Conservation (phyloP, 1,140 invertebrate genomes). For the Penaeus vannamei region DNA sequence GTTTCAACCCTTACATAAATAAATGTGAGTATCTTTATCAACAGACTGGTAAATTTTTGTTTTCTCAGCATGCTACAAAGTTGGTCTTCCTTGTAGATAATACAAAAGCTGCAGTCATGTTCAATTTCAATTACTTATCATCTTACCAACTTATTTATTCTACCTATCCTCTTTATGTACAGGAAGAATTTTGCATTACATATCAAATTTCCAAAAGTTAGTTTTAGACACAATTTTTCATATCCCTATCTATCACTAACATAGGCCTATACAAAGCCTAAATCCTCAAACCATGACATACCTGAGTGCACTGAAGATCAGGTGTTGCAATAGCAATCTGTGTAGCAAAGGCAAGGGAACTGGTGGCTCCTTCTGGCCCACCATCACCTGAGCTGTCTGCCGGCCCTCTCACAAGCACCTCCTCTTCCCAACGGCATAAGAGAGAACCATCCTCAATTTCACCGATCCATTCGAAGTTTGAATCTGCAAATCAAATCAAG, state of each 20-base stretch:
- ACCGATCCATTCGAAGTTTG: conserved; percentile 67
- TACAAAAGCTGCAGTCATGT: too few species aligned
- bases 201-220: neutral
- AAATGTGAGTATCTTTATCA: too few species aligned
- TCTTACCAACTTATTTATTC: too few species aligned
- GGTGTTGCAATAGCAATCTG: conserved; percentile 64
- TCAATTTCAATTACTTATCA: too few species aligned
- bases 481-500: conserved; percentile 49
- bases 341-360: conserved; percentile 64
- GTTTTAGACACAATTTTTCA: neutral
- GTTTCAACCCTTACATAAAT: too few species aligned
- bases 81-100: too few species aligned
- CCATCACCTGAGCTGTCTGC: conserved; percentile 26
- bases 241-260: neutral
- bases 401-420: conserved; percentile 53
- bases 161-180: neutral
- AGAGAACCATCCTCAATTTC: conserved; percentile 66
- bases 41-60: too few species aligned
- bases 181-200: neutral
- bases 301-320: conserved; percentile 63
- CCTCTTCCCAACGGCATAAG: conserved; percentile 66
- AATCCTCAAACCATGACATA: neutral
- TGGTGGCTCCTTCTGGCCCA: conserved; percentile 46
- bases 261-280: neutral
- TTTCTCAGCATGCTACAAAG: too few species aligned